These are phyloP conservation scores for Accipiter virgatus DNA, from an alignment of 2,113 vertebrate genomes.

Conservation along the genomic window DNA sequence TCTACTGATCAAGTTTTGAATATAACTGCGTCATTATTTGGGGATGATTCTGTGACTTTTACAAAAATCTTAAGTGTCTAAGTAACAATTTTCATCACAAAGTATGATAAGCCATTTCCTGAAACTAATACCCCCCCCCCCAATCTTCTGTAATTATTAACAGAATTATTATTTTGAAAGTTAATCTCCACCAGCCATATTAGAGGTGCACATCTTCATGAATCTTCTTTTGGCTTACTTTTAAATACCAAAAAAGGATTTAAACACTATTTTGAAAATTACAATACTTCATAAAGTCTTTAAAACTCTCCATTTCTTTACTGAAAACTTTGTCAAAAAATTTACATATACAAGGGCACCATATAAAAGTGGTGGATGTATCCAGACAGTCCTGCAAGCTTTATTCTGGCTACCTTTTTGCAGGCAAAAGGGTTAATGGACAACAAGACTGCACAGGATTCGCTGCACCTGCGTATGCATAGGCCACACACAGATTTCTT, in stretches of 20 bases:
- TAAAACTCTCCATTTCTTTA: neutral
- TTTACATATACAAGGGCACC: neutral
- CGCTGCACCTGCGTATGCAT: neutral
- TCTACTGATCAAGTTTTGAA: neutral
- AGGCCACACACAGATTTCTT: neutral
- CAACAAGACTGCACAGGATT: neutral
- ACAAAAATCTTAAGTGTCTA: neutral
- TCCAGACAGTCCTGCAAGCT: neutral
- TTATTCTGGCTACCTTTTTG: neutral
- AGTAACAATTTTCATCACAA: neutral
- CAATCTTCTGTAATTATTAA: neutral
- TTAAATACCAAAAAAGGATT: neutral
- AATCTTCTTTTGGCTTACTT: neutral
- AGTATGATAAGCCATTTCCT: neutral
- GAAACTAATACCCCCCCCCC: too few relatives aligned
- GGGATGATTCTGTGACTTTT: neutral
- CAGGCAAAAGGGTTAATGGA: neutral
- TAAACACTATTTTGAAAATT: neutral
- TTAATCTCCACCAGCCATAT: neutral
- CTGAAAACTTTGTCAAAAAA: neutral
- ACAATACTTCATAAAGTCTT: neutral
- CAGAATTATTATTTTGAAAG: neutral
- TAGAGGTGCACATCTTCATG: neutral
- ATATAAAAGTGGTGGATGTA: neutral
- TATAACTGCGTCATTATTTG: neutral